A percentile compares a stretch with the other conserved stretches of the same genome.
Evolutionary conservation across 2,888 invertebrate genomes (phyloP).

Genomic region (Amorpha juglandis): DNA sequence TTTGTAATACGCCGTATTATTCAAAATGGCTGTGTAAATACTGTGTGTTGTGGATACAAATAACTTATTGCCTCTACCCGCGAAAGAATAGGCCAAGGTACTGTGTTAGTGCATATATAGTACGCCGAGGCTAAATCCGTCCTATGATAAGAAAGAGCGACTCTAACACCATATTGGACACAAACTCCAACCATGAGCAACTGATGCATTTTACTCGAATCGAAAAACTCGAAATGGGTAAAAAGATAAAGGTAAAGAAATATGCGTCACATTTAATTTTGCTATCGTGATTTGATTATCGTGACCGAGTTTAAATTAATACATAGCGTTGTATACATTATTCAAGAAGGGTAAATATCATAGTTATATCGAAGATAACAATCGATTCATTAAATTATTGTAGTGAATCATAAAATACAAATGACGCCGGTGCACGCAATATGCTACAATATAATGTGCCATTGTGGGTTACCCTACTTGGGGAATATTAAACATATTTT

Average conservation of each 20-base stretch:
- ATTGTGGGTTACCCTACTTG: not conserved
- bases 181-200: too few species aligned
- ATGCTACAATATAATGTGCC: conserved; percentile 16
- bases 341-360: conserved; percentile 18
- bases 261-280: conserved; percentile 12
- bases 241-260: not conserved
- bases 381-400: conserved; percentile 21
- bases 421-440: conserved; percentile 31
- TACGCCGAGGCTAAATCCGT: too few species aligned
- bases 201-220: too few species aligned
- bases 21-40: too few species aligned
- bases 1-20: too few species aligned
- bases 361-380: conserved; percentile 21
- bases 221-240: too few species aligned
- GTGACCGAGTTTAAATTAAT: conserved; percentile 14
- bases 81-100: too few species aligned
- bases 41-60: too few species aligned
- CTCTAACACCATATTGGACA: too few species aligned
- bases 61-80: too few species aligned
- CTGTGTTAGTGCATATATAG: too few species aligned
- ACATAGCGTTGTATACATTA: conserved; percentile 23
- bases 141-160: too few species aligned
- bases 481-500: conserved; percentile 1
- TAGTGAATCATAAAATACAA: conserved; percentile 33
- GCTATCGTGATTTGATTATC: not conserved